Evolutionary conservation across 1,140 invertebrate genomes (phyloP), one percentile per base, ranked within the genome.

Genomic region (Metaphire vulgaris): DNA sequence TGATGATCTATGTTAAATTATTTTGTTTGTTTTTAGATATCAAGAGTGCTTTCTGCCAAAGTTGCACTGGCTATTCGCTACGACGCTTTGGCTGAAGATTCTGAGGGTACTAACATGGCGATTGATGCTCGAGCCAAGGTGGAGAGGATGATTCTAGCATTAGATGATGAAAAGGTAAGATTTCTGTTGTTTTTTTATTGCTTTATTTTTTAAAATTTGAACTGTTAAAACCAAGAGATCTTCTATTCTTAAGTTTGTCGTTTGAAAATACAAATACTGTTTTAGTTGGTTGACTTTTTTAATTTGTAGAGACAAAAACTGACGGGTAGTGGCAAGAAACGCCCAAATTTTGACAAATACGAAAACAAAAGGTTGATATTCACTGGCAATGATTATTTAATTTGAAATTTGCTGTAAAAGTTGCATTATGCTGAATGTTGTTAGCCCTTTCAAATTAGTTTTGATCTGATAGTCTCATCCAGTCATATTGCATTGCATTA

Each of bases 41-140:
- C 97, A 0, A 89, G 98, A 82, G 98, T 98, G 90, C 87, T 99
- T 78, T 97, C 97, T 26, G 95, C 96, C 0, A 99, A 99, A 86
- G 92, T 95, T 0, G 89, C 97, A 0, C 85, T 99, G 12, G 94
- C 95, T 0, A 94, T 93, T 0, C 90, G 98, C 80, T 92, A 98
- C 0, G 98, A 99, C 88, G 97, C 97, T 1, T 90, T 99, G 94
- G 95, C 94, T 6, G 97, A 99, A 84, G 92, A 93, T 71, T 90
- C 84, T 0, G 89, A 80, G 71, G 69, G 76, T 69, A 90, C 91
- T 80, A 92, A 94, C 74, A 83, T 98, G 1, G 95, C 96, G 2
- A 89, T 91, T 0, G 92, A 95, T 82, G 93, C 96, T 83, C 92
- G 92, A 84, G 92, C 91, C 0, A 96, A 94, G 82, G 85, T 99